These are phyloP conservation scores for Toxonevra muliebris DNA, from an alignment of 2,888 invertebrate species.

Conservation along the genomic window DNA sequence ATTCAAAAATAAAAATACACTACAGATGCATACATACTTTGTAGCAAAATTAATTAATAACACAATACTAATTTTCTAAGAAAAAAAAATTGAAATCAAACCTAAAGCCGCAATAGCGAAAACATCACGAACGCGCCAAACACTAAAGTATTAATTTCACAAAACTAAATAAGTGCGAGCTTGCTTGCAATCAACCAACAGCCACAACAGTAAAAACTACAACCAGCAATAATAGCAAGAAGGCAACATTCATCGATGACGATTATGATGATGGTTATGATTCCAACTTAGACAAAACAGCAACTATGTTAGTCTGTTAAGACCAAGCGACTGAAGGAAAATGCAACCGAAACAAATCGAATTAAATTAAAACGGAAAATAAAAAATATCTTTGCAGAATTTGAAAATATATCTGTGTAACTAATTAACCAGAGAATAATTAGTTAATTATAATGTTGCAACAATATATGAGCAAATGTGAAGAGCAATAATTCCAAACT, in stretches of 20 bases:
- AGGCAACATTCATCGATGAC: background rate
- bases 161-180: slow-evolving; percentile 1
- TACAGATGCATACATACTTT: background rate
- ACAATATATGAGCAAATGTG: too few relatives aligned
- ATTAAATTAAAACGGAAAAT: too few relatives aligned
- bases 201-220: background rate
- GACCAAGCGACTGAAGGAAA: too few relatives aligned
- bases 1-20: background rate
- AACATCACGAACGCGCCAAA: slow-evolving; percentile 28
- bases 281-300: too few relatives aligned
- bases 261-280: too few relatives aligned
- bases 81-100: slow-evolving; percentile 17
- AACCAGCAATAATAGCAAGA: background rate
- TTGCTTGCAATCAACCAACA: slow-evolving; percentile 6
- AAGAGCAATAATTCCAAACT: too few relatives aligned
- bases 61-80: slow-evolving; percentile 29
- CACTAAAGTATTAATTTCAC: slow-evolving; percentile 11
- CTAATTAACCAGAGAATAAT: too few relatives aligned
- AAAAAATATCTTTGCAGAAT: too few relatives aligned
- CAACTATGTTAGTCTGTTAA: too few relatives aligned
- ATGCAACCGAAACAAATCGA: too few relatives aligned
- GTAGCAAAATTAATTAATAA: slow-evolving; percentile 19
- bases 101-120: slow-evolving; percentile 13
- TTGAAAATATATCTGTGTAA: too few relatives aligned
- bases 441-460: too few relatives aligned